phyloP scores from a whole-genome alignment of 2,888 invertebrate species.

The Drosophila monieri region DNA sequence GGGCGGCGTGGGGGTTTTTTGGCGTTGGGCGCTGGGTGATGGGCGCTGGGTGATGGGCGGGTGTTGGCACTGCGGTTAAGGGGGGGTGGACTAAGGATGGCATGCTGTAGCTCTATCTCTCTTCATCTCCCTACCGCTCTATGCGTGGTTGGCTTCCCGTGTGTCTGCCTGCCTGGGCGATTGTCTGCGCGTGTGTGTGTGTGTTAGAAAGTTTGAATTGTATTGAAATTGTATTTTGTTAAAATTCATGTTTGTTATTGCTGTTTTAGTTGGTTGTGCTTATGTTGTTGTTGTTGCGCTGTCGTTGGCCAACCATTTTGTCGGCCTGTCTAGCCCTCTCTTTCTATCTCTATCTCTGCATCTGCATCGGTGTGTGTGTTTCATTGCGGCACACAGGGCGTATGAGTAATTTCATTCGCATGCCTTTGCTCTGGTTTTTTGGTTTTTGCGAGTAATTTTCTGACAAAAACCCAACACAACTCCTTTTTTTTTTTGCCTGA shows the following conservation, averaged over 20 bases:
- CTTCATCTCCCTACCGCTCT: conserved; percentile 29
- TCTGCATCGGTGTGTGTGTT: conserved; percentile 28
- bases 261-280: conserved; percentile 43
- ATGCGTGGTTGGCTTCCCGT: conserved; percentile 8
- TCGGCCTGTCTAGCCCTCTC: conserved; percentile 64
- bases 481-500: conserved; percentile 29
- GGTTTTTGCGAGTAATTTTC: conserved; percentile 45
- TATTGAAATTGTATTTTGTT: conserved; percentile 82
- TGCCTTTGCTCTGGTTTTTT: conserved; percentile 29
- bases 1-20: conserved; percentile 40
- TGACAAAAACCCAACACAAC: conserved; percentile 28
- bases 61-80: conserved; percentile 70
- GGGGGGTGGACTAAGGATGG: not conserved
- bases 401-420: conserved; percentile 76
- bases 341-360: conserved; percentile 30
- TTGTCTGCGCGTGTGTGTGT: conserved; percentile 44
- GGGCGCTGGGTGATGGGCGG: conserved; percentile 50
- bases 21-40: conserved; percentile 49
- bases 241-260: conserved; percentile 81
- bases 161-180: not conserved
- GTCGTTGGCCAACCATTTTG: conserved; percentile 79
- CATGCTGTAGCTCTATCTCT: conserved; percentile 44
- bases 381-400: conserved; percentile 57
- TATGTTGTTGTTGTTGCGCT: conserved; percentile 67
- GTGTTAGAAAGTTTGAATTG: conserved; percentile 82